phyloP scores from a whole-genome alignment of 64 coral and sea anemone species.

The Catalaphyllia jardinei region DNA sequence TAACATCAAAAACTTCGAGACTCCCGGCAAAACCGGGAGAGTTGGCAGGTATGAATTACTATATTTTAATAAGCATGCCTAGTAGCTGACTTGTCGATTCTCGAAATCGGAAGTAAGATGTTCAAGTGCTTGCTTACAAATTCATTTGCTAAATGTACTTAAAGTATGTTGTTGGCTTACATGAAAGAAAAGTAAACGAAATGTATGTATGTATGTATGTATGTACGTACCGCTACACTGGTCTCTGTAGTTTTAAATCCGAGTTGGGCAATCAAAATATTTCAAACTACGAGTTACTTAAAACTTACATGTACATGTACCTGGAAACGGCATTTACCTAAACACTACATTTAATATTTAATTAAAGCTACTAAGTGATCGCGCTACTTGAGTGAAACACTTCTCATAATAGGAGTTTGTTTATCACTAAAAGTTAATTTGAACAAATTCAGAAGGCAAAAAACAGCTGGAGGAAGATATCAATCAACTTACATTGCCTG shows the following conservation, averaged over 20 bases:
- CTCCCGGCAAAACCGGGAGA: too few relatives aligned
- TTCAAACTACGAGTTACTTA: too few relatives aligned
- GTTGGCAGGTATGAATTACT: too few relatives aligned
- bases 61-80: too few relatives aligned
- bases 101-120: background rate
- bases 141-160: background rate
- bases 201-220: too few relatives aligned
- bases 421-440: background rate
- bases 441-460: background rate
- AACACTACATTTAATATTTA: background rate
- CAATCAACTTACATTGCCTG: background rate
- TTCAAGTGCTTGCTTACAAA: background rate
- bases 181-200: background rate
- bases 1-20: too few relatives aligned
- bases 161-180: background rate
- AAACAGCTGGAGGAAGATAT: background rate
- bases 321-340: too few relatives aligned
- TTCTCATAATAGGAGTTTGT: background rate
- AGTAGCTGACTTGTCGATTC: too few relatives aligned
- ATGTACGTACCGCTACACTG: background rate
- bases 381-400: background rate
- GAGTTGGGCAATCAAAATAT: background rate
- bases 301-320: too few relatives aligned
- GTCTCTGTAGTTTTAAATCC: background rate
- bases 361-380: background rate